Percentiles rank a stretch among this genome's conserved stretches.
Conservation (phyloP, 1,140 invertebrate genomes). For the Lasaia peninsularis region DNA sequence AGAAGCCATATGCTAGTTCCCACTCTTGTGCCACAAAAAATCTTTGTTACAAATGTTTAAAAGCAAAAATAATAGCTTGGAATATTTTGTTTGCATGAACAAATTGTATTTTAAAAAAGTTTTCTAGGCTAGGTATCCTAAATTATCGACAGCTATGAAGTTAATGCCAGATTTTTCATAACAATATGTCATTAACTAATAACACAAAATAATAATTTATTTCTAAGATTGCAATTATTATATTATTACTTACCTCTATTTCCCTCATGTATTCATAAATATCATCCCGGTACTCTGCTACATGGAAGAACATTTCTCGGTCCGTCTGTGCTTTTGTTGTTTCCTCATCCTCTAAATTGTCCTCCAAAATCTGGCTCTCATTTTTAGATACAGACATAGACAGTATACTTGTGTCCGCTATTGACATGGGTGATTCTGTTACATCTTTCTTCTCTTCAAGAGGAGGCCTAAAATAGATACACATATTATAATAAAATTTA, state of each 20-base stretch:
- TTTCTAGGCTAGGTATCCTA: no score
- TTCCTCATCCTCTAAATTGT: slow-evolving; percentile 51
- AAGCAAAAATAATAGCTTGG: no score
- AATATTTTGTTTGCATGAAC: no score
- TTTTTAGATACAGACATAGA: slow-evolving; percentile 68
- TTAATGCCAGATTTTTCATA: no score
- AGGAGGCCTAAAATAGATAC: slow-evolving; percentile 44
- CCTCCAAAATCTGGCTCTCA: slow-evolving; percentile 54
- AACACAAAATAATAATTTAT: no score
- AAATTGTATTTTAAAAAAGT: no score
- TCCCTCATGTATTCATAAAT: slow-evolving; percentile 89
- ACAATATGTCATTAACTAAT: no score
- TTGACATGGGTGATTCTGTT: slow-evolving; percentile 67
- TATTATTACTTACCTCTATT: slow-evolving; percentile 81
- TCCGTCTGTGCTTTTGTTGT: slow-evolving; percentile 61
- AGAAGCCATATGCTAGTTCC: no score
- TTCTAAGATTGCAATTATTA: neutral
- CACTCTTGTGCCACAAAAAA: no score
- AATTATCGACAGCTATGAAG: no score
- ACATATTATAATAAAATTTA: no score
- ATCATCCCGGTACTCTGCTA: slow-evolving; percentile 88
- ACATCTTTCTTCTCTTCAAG: slow-evolving; percentile 68
- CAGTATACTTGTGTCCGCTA: slow-evolving; percentile 61
- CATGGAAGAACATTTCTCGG: slow-evolving; percentile 80
- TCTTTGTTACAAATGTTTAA: no score